Conservation (phyloP, 2,113 vertebrate species). For the Antechinus flavipes region DNA sequence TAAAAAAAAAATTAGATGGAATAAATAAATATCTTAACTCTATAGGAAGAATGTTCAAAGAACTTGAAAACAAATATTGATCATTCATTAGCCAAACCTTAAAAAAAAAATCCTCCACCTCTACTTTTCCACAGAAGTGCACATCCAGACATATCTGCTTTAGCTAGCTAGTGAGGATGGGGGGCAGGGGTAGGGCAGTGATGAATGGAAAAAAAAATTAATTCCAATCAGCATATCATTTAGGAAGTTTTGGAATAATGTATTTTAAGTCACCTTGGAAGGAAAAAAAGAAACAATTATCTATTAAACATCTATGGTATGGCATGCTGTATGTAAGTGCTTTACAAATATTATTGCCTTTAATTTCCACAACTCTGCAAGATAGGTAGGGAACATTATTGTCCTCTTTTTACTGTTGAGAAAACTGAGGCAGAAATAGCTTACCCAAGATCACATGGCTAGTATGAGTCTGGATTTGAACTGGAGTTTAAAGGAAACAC, state of each 20-base stretch:
- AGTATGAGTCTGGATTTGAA: background rate
- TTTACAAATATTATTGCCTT: background rate
- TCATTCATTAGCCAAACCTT: background rate
- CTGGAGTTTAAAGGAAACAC: background rate
- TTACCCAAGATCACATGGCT: background rate
- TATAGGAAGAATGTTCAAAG: background rate
- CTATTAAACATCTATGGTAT: background rate
- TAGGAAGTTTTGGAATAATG: background rate
- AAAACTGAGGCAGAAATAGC: background rate
- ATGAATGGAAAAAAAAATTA: too few relatives aligned
- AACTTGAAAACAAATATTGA: background rate
- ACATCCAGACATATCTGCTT: background rate
- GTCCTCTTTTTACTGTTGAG: background rate
- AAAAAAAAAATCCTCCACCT: background rate
- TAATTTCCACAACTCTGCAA: background rate
- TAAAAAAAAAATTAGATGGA: background rate
- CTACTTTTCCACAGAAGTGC: background rate
- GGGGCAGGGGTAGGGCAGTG: too few relatives aligned
- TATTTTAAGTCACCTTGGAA: background rate
- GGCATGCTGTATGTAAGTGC: background rate
- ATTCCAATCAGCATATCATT: background rate
- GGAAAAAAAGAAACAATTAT: background rate
- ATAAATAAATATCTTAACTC: background rate
- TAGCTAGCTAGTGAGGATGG: too few relatives aligned
- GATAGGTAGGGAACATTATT: background rate